Base-by-base conservation (phyloP, 1,140 invertebrate genomes). In the Diachasmimorpha longicaudata region DNA sequence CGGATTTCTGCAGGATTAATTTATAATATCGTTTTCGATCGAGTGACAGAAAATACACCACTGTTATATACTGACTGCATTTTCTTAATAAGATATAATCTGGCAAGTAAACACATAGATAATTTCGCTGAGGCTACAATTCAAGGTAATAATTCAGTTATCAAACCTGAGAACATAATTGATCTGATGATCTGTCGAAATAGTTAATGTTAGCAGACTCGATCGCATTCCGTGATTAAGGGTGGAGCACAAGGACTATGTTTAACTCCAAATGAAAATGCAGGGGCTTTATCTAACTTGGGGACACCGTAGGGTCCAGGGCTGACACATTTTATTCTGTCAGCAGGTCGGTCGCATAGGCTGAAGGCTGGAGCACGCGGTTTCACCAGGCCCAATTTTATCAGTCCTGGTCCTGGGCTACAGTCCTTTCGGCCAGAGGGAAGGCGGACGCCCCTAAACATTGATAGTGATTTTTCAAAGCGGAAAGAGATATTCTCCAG, bases 221-320 rank as follows among this genome's bases (percentile, higher is more conserved):
- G 79, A 69, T 85, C 83, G 37, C 81, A 81, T 46, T 80, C 78
- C 13, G 80, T 83, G 19, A 78, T 81, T 0, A 75, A 77, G 36
- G 81, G 79, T 0, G 68, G n/a, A 2, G 39, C 23, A 39, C 83
- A 85, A 5, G 79, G 78, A 37, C 68, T 71, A 66, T 81, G 78
- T 68, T 80, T 82, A 0, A 80, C 16, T 19, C 83, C 82, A 71
- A 85, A 82, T 19, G 71, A 75, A 42, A 78, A 81, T 0, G 9
- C 39, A 9, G 80, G 78, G 10, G 31, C 36, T 79, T 77, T 68
- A 46, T 68, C 21, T 10, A 21, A 5, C 21, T 66, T 13, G 23
- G 72, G 5, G 71, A 75, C 23, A 74, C 80, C 77, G 21, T 78
- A 81, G 0, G 83, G 83, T 66, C 82, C 82, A 42, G 83, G 82